These are phyloP conservation scores for honey bee (Apis mellifera) DNA, from an alignment of 1,140 invertebrate species.

Conservation along the genomic window DNA sequence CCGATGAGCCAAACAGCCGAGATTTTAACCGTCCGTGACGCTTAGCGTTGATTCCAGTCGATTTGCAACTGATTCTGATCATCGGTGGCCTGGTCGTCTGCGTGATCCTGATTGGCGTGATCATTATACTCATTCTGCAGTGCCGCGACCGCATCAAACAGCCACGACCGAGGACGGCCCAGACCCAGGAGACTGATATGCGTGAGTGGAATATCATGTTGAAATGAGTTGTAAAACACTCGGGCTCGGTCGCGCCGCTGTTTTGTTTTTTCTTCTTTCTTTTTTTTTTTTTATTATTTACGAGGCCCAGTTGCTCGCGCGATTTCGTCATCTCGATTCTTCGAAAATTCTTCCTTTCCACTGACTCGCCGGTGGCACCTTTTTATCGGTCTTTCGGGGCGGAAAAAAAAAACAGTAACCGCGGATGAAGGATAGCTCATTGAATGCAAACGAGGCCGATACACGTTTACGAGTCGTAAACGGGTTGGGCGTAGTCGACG, in stretches of 20 bases:
- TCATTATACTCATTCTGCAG: conserved; percentile 82
- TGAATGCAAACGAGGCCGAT: conserved; percentile 40
- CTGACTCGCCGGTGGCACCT: not conserved
- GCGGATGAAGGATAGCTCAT: conserved; percentile 27
- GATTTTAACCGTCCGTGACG: conserved; percentile 76
- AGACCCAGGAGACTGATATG: conserved; percentile 79
- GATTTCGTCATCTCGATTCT: not conserved
- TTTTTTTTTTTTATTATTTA: not conserved
- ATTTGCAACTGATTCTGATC: conserved; percentile 82
- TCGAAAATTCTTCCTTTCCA: not conserved
- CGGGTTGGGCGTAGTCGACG: not conserved
- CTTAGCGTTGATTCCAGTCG: conserved; percentile 81
- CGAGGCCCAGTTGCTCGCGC: not conserved
- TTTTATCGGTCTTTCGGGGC: conserved; percentile 16
- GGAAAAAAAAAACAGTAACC: conserved; percentile 2
- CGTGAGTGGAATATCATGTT: conserved; percentile 73
- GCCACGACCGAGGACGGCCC: conserved; percentile 76
- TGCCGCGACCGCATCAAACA: conserved; percentile 82
- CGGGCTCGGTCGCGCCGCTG: not conserved
- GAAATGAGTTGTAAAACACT: conserved; percentile 33
- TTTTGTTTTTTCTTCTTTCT: not conserved
- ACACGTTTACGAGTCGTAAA: not conserved
- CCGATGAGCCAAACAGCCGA: conserved; percentile 61
- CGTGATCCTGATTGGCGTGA: conserved; percentile 81
- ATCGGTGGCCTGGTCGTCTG: conserved; percentile 81